A percentile compares a stretch with the other conserved stretches of the same genome.
Evolutionary conservation across 1,140 invertebrate genomes (phyloP).

Genomic region (Tetramorium alpestre): DNA sequence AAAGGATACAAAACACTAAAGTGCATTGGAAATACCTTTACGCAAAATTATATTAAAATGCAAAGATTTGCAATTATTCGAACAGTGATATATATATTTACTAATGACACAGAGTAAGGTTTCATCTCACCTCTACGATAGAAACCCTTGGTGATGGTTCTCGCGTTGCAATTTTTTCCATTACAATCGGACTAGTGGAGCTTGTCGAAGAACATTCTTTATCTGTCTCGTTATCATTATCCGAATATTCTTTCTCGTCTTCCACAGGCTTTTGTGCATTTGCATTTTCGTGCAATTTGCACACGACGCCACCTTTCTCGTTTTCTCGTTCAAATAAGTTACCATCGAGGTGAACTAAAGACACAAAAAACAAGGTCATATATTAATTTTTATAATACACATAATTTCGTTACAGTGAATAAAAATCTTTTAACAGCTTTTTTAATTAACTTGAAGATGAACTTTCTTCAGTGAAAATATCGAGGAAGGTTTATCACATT

Average conservation of each 20-base stretch:
- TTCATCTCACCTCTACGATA: slow-evolving; percentile 81
- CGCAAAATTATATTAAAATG: neutral
- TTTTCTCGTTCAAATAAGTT: slow-evolving; percentile 74
- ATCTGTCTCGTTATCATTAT: slow-evolving; percentile 76
- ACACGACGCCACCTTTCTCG: slow-evolving; percentile 73
- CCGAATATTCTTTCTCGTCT: slow-evolving; percentile 76
- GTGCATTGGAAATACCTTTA: slow-evolving; percentile 9
- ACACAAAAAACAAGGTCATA: neutral
- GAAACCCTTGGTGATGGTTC: slow-evolving; percentile 79
- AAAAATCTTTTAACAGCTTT: neutral
- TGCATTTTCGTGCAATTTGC: slow-evolving; percentile 73
- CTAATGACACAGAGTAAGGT: slow-evolving; percentile 30
- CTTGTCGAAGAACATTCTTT: slow-evolving; percentile 75
- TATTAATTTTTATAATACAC: slow-evolving; percentile 1
- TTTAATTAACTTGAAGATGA: neutral
- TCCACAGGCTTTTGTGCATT: slow-evolving; percentile 69
- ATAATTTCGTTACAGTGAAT: neutral
- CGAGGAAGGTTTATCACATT: neutral
- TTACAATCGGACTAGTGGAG: slow-evolving; percentile 71
- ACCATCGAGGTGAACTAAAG: slow-evolving; percentile 75
- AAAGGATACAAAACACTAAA: slow-evolving; percentile 48
- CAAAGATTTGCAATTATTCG: neutral
- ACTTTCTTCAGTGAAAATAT: neutral
- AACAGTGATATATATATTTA: slow-evolving; percentile 24
- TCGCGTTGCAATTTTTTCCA: slow-evolving; percentile 71